Percentiles rank a stretch among this genome's conserved stretches.
Evolutionary conservation across 2,888 invertebrate species (phyloP).

Genomic region (Hoplodrina ambigua): DNA sequence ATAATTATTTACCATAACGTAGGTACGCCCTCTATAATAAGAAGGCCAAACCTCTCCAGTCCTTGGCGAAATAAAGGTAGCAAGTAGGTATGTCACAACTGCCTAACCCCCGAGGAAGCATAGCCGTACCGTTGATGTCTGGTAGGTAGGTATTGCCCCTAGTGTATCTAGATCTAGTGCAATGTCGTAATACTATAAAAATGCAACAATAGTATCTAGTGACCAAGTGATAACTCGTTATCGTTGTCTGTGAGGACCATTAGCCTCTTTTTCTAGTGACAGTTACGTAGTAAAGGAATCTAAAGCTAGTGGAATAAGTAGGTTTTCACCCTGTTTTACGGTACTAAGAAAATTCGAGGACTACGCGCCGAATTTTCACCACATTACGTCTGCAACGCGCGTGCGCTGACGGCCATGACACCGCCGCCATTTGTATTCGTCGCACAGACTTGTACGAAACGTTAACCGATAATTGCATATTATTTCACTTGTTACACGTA

Average conservation of each 20-base stretch:
- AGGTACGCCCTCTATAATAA: no score
- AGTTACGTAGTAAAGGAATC: background rate
- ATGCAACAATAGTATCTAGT: conserved; percentile 16
- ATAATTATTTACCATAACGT: no score
- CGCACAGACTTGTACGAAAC: conserved; percentile 53
- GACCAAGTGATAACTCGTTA: conserved; percentile 35
- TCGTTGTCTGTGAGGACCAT: conserved; percentile 21
- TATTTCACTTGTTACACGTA: conserved; percentile 70
- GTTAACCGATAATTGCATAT: conserved; percentile 73
- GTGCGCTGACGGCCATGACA: conserved; percentile 76
- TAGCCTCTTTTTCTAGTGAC: conserved; percentile 27
- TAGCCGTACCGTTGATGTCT: background rate
- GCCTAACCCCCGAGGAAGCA: conserved; percentile 8
- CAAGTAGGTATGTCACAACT: background rate
- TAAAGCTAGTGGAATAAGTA: no score
- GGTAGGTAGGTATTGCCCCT: background rate
- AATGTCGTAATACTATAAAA: conserved; percentile 17
- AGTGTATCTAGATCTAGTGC: conserved; percentile 23
- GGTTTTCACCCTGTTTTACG: no score
- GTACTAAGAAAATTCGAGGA: conserved; percentile 42
- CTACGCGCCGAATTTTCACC: conserved; percentile 68
- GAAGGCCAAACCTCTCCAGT: no score
- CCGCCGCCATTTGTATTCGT: conserved; percentile 73
- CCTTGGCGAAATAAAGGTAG: no score
- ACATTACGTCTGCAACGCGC: conserved; percentile 66